Evolutionary conservation across 2,113 vertebrate genomes (phyloP), one percentile per base, ranked within the genome.

Genomic region (Coturnix japonica): DNA sequence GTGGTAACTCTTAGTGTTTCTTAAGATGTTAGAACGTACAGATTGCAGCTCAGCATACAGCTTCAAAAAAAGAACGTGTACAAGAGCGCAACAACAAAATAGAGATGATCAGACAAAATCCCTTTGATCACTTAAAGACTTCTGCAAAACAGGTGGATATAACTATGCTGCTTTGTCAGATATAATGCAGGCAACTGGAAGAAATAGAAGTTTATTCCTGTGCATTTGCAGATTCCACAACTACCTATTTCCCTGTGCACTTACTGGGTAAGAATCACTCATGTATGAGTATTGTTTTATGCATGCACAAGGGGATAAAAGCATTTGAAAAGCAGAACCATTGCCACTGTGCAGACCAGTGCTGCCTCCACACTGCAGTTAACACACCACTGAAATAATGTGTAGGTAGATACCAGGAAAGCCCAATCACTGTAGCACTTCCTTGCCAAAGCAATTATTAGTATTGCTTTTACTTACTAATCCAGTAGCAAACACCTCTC

Each of bases 141-240:
- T 22, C 33, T 82, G 33, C 7, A 72, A 64, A 88, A 63, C 7
- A 46, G 7, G 20, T 28, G 31, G 13, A 21, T 54, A 10, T 64
- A 79, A 65, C 7, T 7, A 19, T 6, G 17, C 3, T 16, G 2
- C 21, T 3, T 3, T n/a, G 57, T 54, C 63, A 67, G 31, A 19
- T 4, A 76, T 20, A 56, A 2, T 14, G 16, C 0, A 0, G 9
- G 18, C 12, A 49, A 17, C 11, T 43, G 37, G 74, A 81, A 84
- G 8, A 49, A 61, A 44, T 3, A 3, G 18, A 56, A 13, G 2
- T 60, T 65, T 4, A 18, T 35, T 7, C 20, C 33, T 80, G 46
- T 53, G 4, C 13, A 22, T 16, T 47, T 22, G 46, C 10, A 81
- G 57, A 37, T 20, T 51, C 84, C 26, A 30, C 2, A 75, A 33